phyloP scores from a whole-genome alignment of 1,140 invertebrate species.

The Grapholita molesta region DNA sequence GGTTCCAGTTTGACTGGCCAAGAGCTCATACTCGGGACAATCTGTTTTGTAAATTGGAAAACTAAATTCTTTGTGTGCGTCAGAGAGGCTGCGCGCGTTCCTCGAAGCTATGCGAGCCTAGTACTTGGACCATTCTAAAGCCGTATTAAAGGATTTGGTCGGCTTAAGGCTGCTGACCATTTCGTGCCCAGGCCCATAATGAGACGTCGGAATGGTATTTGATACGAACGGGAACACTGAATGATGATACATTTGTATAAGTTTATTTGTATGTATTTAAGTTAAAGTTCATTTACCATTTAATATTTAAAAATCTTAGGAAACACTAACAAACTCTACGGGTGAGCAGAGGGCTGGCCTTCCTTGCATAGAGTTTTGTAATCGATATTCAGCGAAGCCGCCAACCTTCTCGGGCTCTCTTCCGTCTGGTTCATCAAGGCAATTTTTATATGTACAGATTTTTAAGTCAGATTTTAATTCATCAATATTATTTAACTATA shows the following conservation, averaged over 20 bases:
- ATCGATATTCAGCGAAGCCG: too few species aligned
- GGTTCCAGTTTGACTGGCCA: background rate
- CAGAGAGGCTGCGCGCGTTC: conserved; percentile 22
- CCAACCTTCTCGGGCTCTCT: too few species aligned
- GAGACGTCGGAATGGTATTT: background rate
- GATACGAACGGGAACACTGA: background rate
- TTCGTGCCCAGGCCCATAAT: background rate
- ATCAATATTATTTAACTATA: background rate
- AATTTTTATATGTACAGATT: too few species aligned
- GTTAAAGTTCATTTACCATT: too few species aligned
- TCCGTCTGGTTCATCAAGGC: too few species aligned
- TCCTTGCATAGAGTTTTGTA: too few species aligned
- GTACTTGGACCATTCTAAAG: conserved; percentile 24
- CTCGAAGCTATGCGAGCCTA: conserved; percentile 42
- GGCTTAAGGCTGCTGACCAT: conserved; percentile 2
- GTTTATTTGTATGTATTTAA: background rate
- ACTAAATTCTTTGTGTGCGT: conserved; percentile 28
- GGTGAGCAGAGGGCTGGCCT: too few species aligned
- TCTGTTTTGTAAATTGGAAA: conserved; percentile 18
- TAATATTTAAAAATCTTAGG: too few species aligned
- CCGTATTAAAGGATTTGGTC: conserved; percentile 16
- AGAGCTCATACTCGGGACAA: background rate
- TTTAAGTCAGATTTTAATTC: too few species aligned
- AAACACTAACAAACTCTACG: too few species aligned
- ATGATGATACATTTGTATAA: background rate